phyloP scores from a whole-genome alignment of 2,113 vertebrate genomes.

The Hyla sarda region DNA sequence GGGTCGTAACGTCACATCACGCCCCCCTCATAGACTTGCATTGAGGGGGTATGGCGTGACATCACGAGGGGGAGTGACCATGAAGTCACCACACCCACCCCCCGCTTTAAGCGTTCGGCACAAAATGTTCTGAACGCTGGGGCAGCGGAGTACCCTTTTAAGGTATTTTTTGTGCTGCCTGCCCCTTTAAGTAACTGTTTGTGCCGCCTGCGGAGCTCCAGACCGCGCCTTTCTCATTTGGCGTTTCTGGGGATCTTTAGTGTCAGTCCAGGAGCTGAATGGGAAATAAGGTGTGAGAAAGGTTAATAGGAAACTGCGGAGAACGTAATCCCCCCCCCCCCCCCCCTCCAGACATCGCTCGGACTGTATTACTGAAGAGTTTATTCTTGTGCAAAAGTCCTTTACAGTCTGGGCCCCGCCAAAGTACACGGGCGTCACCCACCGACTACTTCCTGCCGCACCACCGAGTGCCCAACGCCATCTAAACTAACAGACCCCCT shows the following conservation, averaged over 20 bases:
- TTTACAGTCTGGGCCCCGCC: slow-evolving; percentile 64
- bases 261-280: slow-evolving; percentile 58
- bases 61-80: too few relatives aligned
- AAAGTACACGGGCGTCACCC: slow-evolving; percentile 72
- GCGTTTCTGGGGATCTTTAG: slow-evolving; percentile 55
- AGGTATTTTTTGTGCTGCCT: too few relatives aligned
- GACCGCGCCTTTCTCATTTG: neutral
- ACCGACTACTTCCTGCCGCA: slow-evolving; percentile 70
- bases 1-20: too few relatives aligned
- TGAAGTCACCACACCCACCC: too few relatives aligned
- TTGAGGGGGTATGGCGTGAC: too few relatives aligned
- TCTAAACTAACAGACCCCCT: neutral
- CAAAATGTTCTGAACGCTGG: too few relatives aligned
- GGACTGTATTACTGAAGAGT: slow-evolving; percentile 63
- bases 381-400: slow-evolving; percentile 61
- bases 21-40: too few relatives aligned
- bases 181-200: neutral
- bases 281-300: slow-evolving; percentile 67
- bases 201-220: neutral
- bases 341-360: slow-evolving; percentile 59
- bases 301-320: slow-evolving; percentile 66
- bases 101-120: too few relatives aligned
- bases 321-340: slow-evolving; percentile 61
- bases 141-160: too few relatives aligned
- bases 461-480: slow-evolving; percentile 28